Conservation (phyloP, 2,888 invertebrate genomes). For the Anticlea derivata region DNA sequence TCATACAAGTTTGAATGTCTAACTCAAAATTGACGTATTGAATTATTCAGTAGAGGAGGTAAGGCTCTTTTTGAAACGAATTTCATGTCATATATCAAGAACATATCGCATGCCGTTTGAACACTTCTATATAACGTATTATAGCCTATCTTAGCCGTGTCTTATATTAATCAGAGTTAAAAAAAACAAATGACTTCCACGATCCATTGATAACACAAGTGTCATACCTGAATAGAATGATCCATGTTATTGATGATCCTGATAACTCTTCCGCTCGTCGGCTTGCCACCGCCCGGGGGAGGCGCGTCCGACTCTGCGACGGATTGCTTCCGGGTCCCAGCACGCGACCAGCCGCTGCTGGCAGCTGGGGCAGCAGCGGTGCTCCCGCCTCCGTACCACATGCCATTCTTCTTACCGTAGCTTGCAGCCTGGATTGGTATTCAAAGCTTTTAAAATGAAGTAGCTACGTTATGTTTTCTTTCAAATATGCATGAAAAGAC, state of each 20-base stretch:
- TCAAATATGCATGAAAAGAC: too few species aligned
- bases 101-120: too few species aligned
- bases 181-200: too few species aligned
- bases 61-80: too few species aligned
- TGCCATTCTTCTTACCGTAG: constrained; percentile 95
- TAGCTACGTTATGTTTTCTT: background rate
- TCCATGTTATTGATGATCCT: constrained; percentile 97
- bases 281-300: constrained; percentile 88
- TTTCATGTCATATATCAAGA: too few species aligned
- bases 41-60: too few species aligned
- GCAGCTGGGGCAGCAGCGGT: constrained; percentile 75
- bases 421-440: constrained; percentile 88
- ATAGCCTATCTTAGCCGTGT: too few species aligned
- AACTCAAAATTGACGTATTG: too few species aligned
- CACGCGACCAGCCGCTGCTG: constrained; percentile 88
- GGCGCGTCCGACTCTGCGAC: constrained; percentile 92
- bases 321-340: constrained; percentile 91
- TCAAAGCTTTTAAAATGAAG: background rate
- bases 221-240: constrained; percentile 92
- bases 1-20: background rate
- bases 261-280: constrained; percentile 93
- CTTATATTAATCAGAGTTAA: too few species aligned
- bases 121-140: too few species aligned
- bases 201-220: too few species aligned
- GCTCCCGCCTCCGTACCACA: constrained; percentile 89